phyloP scores from a whole-genome alignment of 2,113 vertebrate species.

The Gnathonemus longibarbis region DNA sequence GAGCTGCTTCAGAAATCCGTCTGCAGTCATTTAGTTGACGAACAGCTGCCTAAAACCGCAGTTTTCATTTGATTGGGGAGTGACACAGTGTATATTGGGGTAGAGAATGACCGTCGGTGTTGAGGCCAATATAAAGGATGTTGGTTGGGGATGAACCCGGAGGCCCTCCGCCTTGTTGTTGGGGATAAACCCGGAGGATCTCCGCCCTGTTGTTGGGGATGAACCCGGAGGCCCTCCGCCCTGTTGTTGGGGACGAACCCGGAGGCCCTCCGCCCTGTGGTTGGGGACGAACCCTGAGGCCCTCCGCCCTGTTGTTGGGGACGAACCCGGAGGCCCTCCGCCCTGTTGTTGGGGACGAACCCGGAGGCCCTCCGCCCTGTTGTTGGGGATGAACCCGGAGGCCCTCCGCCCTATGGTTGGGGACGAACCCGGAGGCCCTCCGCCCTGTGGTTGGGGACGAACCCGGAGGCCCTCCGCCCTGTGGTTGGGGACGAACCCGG shows the following conservation, averaged over 20 bases:
- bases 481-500: background rate
- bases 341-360: background rate
- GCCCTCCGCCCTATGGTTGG: background rate
- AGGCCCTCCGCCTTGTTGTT: background rate
- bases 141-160: background rate
- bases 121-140: background rate
- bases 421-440: background rate
- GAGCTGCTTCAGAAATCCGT: background rate
- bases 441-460: background rate
- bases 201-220: background rate
- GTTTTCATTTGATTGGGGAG: background rate
- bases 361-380: background rate
- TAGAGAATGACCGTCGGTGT: background rate
- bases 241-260: background rate
- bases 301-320: background rate
- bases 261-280: no score
- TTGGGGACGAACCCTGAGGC: background rate
- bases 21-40: background rate
- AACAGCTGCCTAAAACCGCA: background rate
- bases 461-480: background rate
- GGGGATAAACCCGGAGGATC: background rate
- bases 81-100: background rate
- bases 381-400: background rate
- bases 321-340: background rate
- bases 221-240: background rate